Conservation (phyloP, 2,797 vertebrate species). For the Decapterus maruadsi region DNA sequence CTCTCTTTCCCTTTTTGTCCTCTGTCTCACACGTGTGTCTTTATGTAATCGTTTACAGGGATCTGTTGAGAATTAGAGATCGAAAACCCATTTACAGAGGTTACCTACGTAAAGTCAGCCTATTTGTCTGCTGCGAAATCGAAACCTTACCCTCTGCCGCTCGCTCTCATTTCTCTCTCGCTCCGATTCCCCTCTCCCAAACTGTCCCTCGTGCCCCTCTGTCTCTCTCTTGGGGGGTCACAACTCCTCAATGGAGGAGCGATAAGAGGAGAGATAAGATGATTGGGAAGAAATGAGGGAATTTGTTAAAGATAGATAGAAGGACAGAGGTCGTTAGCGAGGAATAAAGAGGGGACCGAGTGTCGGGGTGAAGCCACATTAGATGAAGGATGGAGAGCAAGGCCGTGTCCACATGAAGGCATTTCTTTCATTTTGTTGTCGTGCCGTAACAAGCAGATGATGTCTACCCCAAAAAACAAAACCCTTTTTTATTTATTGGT, state of each 20-base stretch:
- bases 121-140: constrained; percentile 80
- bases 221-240: constrained; percentile 55
- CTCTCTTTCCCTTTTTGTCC: not conserved
- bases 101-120: constrained; percentile 73
- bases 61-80: constrained; percentile 79
- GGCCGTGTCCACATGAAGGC: not conserved
- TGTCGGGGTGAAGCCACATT: constrained; percentile 28
- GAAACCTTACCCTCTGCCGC: constrained; percentile 71
- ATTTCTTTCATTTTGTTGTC: not conserved
- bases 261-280: constrained; percentile 68
- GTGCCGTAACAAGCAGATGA: too few relatives aligned
- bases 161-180: constrained; percentile 19
- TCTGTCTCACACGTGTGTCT: constrained; percentile 38
- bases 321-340: constrained; percentile 47
- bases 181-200: constrained; percentile 12
- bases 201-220: constrained; percentile 35
- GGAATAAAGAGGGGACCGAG: constrained; percentile 45
- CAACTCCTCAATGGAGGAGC: constrained; percentile 47
- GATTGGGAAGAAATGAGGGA: constrained; percentile 73
- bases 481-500: not conserved
- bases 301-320: constrained; percentile 66
- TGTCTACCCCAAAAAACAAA: not conserved
- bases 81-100: constrained; percentile 82
- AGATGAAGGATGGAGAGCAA: constrained; percentile 25
- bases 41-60: constrained; percentile 66